phyloP scores from a whole-genome alignment of 1,140 invertebrate genomes.

The Leptinotarsa lineolata region DNA sequence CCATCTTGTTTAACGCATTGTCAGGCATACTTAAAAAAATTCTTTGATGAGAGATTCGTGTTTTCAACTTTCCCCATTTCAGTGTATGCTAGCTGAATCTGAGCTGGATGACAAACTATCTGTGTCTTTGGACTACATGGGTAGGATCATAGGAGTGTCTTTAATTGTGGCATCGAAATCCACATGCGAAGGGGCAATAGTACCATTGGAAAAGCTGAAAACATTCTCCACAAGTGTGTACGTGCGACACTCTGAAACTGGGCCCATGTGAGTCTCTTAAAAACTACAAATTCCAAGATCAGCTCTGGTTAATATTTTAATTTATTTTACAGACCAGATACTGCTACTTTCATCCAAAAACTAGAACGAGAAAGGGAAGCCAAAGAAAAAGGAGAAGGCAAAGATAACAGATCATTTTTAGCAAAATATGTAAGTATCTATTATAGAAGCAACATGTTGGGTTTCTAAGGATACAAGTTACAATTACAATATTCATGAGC shows the following conservation, averaged over 20 bases:
- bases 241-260: constrained; percentile 72
- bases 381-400: constrained; percentile 84
- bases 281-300: constrained; percentile 15
- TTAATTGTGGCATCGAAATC: constrained; percentile 61
- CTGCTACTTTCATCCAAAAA: constrained; percentile 89
- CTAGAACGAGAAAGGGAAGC: constrained; percentile 87
- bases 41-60: not conserved
- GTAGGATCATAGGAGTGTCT: constrained; percentile 71
- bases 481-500: constrained; percentile 57
- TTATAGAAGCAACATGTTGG: constrained; percentile 28
- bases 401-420: constrained; percentile 92
- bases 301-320: constrained; percentile 21
- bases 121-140: constrained; percentile 72
- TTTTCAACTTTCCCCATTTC: constrained; percentile 32
- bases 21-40: not conserved
- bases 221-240: constrained; percentile 75
- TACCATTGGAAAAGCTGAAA: constrained; percentile 55
- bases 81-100: constrained; percentile 68
- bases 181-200: constrained; percentile 56
- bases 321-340: constrained; percentile 74
- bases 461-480: not conserved
- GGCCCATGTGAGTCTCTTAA: constrained; percentile 68
- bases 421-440: constrained; percentile 90
- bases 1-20: too few species aligned
- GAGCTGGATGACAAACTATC: constrained; percentile 72